phyloP scores from a whole-genome alignment of 2,888 invertebrate species.

The Lasioglossum zephyrum region DNA sequence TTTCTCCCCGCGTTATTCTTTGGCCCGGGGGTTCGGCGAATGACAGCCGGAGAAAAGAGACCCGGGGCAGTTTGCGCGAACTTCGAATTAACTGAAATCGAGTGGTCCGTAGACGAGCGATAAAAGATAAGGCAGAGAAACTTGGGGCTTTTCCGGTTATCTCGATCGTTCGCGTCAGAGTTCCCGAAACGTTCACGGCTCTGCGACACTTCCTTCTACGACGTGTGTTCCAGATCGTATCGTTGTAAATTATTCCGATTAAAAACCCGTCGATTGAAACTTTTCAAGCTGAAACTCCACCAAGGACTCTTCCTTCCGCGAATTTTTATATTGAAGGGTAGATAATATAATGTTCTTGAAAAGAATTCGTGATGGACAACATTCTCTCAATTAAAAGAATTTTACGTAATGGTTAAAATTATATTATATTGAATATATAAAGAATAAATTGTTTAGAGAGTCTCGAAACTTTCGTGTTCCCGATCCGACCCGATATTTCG shows the following conservation, averaged over 20 bases:
- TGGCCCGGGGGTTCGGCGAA: not conserved
- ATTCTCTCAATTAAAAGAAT: no score
- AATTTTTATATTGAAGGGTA: no score
- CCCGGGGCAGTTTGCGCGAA: constrained; percentile 19
- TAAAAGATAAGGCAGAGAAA: constrained; percentile 50
- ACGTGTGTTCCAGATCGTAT: constrained; percentile 46
- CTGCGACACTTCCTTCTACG: constrained; percentile 33
- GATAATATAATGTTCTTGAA: no score
- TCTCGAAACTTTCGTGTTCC: no score
- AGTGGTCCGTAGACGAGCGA: constrained; percentile 30
- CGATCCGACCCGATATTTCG: no score
- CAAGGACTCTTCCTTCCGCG: no score
- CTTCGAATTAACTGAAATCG: constrained; percentile 56
- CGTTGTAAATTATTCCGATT: constrained; percentile 42
- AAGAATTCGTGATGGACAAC: no score
- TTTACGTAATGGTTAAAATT: no score
- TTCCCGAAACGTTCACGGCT: constrained; percentile 38
- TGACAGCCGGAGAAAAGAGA: constrained; percentile 8
- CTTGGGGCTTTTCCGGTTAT: constrained; percentile 44
- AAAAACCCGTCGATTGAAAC: constrained; percentile 47
- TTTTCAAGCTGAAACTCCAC: constrained; percentile 7
- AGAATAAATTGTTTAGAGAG: no score
- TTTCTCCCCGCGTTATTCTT: not conserved
- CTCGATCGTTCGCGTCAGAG: constrained; percentile 43
- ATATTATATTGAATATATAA: no score